phyloP scores from a whole-genome alignment of 2,888 invertebrate genomes.

The Tenthredo distinguenda region DNA sequence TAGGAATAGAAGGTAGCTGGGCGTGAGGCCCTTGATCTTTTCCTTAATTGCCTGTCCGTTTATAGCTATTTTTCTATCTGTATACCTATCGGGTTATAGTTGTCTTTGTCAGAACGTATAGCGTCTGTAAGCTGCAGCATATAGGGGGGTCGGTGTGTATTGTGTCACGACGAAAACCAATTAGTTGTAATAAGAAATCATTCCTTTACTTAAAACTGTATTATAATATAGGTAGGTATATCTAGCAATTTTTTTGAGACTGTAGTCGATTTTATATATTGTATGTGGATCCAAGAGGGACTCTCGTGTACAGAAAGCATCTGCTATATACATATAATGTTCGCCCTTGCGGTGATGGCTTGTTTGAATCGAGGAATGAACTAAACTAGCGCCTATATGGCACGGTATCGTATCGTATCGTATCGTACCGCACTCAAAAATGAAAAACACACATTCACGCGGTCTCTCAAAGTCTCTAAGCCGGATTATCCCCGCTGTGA shows the following conservation, averaged over 20 bases:
- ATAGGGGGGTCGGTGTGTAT: background rate
- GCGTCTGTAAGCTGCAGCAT: background rate
- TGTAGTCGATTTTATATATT: too few species aligned
- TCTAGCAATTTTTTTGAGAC: background rate
- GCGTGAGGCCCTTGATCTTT: slow-evolving; percentile 26
- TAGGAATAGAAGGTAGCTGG: background rate
- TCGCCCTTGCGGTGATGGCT: background rate
- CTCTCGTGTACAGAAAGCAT: background rate
- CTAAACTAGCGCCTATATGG: slow-evolving; percentile 17
- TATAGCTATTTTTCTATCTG: background rate
- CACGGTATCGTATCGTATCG: background rate
- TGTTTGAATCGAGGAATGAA: slow-evolving; percentile 47
- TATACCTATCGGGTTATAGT: background rate
- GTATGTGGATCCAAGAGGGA: too few species aligned
- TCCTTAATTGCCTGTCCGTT: slow-evolving; percentile 24
- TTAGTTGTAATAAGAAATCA: background rate
- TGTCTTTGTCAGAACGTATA: background rate
- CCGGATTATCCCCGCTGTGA: slow-evolving; percentile 75
- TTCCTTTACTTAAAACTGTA: background rate
- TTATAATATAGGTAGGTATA: too few species aligned
- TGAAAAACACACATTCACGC: slow-evolving; percentile 65
- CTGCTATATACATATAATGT: background rate
- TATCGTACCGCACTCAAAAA: slow-evolving; percentile 51
- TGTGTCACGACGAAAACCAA: background rate
- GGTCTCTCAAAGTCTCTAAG: slow-evolving; percentile 69